Conservation (phyloP, 2,113 vertebrate species). For the Oncorhynchus gorbuscha region DNA sequence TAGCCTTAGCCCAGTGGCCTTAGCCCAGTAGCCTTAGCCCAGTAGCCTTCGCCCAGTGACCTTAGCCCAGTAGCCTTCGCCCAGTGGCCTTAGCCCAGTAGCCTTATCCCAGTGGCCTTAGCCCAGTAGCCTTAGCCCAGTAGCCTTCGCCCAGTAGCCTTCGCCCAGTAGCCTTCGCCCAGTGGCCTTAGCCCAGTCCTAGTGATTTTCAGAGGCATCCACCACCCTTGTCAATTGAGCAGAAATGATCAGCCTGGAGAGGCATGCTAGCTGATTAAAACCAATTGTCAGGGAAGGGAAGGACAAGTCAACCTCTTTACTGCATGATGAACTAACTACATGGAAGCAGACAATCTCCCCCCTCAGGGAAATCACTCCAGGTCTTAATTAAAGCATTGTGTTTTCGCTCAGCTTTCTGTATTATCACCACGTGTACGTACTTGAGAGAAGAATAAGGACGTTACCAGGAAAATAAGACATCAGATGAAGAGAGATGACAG, state of each 20-base stretch:
- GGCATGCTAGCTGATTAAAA: conserved; percentile 79
- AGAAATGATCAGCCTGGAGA: conserved; percentile 76
- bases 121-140: conserved; percentile 66
- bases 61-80: conserved; percentile 68
- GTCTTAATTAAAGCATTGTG: conserved; percentile 75
- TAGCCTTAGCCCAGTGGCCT: conserved; percentile 71
- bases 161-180: conserved; percentile 56
- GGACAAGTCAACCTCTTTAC: conserved; percentile 78
- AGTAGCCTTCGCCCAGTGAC: conserved; percentile 31
- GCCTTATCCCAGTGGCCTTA: conserved; percentile 70
- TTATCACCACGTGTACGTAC: conserved; percentile 37
- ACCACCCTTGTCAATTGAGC: conserved; percentile 74
- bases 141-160: neutral
- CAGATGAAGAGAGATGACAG: conserved; percentile 13
- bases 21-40: conserved; percentile 41
- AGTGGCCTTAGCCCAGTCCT: conserved; percentile 69
- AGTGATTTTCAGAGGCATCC: conserved; percentile 75
- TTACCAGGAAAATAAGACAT: conserved; percentile 28
- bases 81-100: conserved; percentile 39
- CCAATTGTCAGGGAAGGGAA: conserved; percentile 77
- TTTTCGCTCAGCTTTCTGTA: conserved; percentile 46
- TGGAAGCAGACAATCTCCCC: conserved; percentile 72
- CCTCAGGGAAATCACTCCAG: conserved; percentile 69
- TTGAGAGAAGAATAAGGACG: conserved; percentile 4
- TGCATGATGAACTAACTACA: conserved; percentile 77